Base-by-base conservation (phyloP, 1,140 invertebrate species). In the Apolygus lucorum region DNA sequence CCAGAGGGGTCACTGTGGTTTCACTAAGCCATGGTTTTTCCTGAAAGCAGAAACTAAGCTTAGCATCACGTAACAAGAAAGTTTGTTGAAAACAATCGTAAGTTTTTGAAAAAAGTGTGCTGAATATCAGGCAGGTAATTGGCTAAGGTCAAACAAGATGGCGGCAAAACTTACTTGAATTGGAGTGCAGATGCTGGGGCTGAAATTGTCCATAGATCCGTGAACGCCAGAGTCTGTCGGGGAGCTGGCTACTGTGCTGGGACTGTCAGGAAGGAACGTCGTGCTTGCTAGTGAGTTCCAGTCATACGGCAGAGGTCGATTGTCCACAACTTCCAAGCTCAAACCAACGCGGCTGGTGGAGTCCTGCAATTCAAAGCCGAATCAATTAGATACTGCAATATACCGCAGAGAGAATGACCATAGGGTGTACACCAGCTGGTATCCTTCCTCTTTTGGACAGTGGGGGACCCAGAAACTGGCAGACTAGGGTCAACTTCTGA, bases 311-410 rank as follows among this genome's bases (percentile, higher is more conserved):
- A 17, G 8, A 59, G 22, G 22, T 17, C 22, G 54, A 24, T 59
- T 59, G 54, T 59, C 54, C 22, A 59, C 21, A 13, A 70, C 25
- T 11, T 64, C 63, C 27, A 65, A 28, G n/a, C 28, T 70, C 13
- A 70, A 25, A 4, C 68, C 68, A 52, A 62, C 68, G 25, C 34
- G 49, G 0, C 29, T 70, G 65, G 49, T 65, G 14, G 68, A 70
- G 25, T 70, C 68, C 68, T 70, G 26, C n/a, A n/a, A n/a, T n/a
- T n/a, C n/a, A n/a, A n/a, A n/a, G n/a, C n/a, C n/a, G n/a, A n/a
- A n/a, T n/a, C n/a, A n/a, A n/a, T n/a, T n/a, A n/a, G n/a, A n/a
- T n/a, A n/a, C n/a, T n/a, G n/a, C n/a, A n/a, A n/a, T n/a, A n/a
- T n/a, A n/a, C n/a, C n/a, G n/a, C n/a, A n/a, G n/a, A n/a, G n/a